Percentiles rank a stretch among this genome's conserved stretches.
These are phyloP conservation scores for Cnemophilus loriae DNA, from an alignment of 2,113 vertebrate genomes.

Conservation along the genomic window DNA sequence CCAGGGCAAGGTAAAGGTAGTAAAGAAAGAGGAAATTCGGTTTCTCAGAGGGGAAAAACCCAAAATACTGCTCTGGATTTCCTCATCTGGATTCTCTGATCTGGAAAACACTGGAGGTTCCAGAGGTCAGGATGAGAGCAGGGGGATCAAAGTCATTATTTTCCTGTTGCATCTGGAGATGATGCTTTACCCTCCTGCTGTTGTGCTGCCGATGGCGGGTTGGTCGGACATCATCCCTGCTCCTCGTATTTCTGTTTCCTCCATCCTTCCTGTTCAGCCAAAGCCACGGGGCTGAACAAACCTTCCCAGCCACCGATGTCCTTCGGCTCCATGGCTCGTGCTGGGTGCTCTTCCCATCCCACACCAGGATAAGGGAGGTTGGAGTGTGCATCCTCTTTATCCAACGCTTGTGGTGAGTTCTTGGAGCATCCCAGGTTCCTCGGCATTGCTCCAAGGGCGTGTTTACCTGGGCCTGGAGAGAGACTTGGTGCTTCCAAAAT, in stretches of 20 bases:
- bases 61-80: background rate
- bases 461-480: background rate
- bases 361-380: background rate
- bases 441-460: background rate
- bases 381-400: background rate
- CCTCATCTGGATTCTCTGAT: background rate
- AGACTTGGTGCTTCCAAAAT: background rate
- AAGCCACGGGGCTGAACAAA: background rate
- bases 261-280: background rate
- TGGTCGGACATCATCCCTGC: no score
- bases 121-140: background rate
- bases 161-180: background rate
- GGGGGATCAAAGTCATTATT: background rate
- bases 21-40: background rate
- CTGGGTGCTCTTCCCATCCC: background rate
- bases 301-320: background rate
- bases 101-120: background rate
- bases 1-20: background rate
- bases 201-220: accelerated
- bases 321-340: accelerated
- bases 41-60: background rate
- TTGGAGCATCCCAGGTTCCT: background rate
- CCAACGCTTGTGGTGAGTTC: background rate
- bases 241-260: background rate
- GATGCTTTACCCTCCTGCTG: background rate